Evolutionary conservation across 2,888 invertebrate genomes (phyloP), one percentile per base, ranked within the genome.

Genomic region (Digitonthophagus gazella): DNA sequence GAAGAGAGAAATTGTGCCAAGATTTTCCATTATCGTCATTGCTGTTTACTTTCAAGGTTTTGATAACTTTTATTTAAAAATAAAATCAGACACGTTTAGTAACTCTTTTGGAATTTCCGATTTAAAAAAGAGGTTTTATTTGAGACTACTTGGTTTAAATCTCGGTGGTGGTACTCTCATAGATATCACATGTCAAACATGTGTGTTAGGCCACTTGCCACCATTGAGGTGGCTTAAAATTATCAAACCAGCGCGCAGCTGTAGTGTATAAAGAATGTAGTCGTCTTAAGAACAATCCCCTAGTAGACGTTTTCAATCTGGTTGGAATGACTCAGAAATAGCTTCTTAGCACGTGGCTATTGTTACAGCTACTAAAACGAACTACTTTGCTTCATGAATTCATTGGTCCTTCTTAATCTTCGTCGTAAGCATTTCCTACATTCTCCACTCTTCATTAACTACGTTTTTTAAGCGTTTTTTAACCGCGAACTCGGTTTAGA

Each of bases 141-240:
- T 58, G 28, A 65, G 55, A 44, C 66, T 44, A 69, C 66, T 67
- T 67, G 69, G 67, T 69, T 54, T 61, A 65, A 54, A 69, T 68
- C 67, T 70, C 69, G 68, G 69, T 61, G 61, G 61, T 61, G 61
- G 61, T 20, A 61, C 20, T 61, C 19, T 61, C 61, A 19, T 69
- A 69, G 69, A 65, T 70, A 72, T 74, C 75, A 75, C 65, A 72
- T 75, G 75, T 69, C 68, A 68, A 71, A 69, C 75, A 75, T 75
- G 73, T 75, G 75, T 74, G 69, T 64, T 66, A 68, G 74, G 72
- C 75, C 75, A 75, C 75, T 75, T 75, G 75, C 74, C 74, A 65
- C 67, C 67, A 67, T 71, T 69, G 72, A 73, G 72, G 72, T 74
- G 71, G 71, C 69, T 74, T 73, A 75, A 72, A 72, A 72, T 72